Evolutionary conservation across 2,797 vertebrate genomes (phyloP).

Genomic region (Halcyon leucocephala): DNA sequence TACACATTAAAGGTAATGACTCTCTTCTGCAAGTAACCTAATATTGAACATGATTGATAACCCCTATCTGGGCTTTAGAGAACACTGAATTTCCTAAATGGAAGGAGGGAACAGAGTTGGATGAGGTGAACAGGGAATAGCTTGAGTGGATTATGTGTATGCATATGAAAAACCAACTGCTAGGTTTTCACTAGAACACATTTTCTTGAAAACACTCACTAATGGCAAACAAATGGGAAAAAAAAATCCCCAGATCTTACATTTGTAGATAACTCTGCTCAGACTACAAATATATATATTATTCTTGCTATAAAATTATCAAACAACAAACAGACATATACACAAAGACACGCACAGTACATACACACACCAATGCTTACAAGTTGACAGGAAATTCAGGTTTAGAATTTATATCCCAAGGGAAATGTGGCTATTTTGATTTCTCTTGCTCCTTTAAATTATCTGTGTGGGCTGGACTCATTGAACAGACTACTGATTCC

Average conservation of each 20-base stretch:
- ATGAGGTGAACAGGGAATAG: conserved; percentile 39
- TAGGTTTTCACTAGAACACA: not conserved
- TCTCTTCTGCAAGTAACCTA: conserved; percentile 76
- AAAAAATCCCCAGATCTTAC: not conserved
- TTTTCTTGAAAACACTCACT: conserved; percentile 8
- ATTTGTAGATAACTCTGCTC: not conserved
- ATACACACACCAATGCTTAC: accelerated
- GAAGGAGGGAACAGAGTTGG: not conserved
- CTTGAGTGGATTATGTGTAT: not conserved
- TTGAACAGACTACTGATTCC: not conserved
- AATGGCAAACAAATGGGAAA: not conserved
- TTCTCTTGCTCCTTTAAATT: not conserved
- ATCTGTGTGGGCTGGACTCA: not conserved
- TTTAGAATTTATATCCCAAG: not conserved
- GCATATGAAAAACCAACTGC: not conserved
- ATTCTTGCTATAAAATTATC: not conserved
- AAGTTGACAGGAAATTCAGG: not conserved
- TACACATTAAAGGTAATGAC: conserved; percentile 80
- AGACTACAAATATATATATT: not conserved
- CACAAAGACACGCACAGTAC: not conserved
- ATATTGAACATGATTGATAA: conserved; percentile 77
- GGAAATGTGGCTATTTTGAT: not conserved
- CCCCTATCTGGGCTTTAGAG: conserved; percentile 52
- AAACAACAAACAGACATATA: not conserved
- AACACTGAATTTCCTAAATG: conserved; percentile 62